Conservation (phyloP, 1,140 invertebrate species). For the Ruditapes philippinarum region DNA sequence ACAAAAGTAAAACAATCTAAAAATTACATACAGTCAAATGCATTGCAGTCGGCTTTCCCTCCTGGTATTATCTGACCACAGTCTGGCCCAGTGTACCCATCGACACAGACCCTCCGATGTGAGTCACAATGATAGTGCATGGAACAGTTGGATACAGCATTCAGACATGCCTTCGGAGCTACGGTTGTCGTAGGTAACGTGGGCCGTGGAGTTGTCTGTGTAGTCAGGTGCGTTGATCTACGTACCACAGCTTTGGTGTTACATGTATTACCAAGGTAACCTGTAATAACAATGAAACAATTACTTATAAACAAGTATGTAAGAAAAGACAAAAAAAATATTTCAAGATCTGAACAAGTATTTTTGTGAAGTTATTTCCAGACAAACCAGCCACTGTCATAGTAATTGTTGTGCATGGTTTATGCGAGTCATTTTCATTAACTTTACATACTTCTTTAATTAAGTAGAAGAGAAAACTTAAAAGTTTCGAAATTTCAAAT, state of each 20-base stretch:
- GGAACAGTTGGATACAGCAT: conserved; percentile 14
- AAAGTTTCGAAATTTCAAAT: too few species aligned
- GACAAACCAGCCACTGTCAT: too few species aligned
- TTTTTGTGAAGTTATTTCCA: too few species aligned
- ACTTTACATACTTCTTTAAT: too few species aligned
- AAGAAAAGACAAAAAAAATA: too few species aligned
- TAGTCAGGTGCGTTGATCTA: conserved; percentile 40
- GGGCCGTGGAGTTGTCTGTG: background rate
- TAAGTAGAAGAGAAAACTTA: too few species aligned
- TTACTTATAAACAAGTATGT: too few species aligned
- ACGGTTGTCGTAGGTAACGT: conserved; percentile 3
- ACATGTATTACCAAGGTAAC: conserved; percentile 28
- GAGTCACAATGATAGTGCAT: conserved; percentile 25
- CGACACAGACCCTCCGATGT: conserved; percentile 2
- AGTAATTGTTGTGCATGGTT: too few species aligned
- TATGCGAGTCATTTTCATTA: too few species aligned
- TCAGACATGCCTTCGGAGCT: background rate
- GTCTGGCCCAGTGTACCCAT: conserved; percentile 37
- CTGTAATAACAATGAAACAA: too few species aligned
- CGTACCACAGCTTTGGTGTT: background rate
- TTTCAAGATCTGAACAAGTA: too few species aligned
- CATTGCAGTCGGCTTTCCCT: conserved; percentile 29
- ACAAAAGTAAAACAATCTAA: too few species aligned
- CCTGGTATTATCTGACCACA: conserved; percentile 23
- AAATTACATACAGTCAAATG: conserved; percentile 53